phyloP scores from a whole-genome alignment of 2,888 invertebrate genomes.

The Macrophya annulata region DNA sequence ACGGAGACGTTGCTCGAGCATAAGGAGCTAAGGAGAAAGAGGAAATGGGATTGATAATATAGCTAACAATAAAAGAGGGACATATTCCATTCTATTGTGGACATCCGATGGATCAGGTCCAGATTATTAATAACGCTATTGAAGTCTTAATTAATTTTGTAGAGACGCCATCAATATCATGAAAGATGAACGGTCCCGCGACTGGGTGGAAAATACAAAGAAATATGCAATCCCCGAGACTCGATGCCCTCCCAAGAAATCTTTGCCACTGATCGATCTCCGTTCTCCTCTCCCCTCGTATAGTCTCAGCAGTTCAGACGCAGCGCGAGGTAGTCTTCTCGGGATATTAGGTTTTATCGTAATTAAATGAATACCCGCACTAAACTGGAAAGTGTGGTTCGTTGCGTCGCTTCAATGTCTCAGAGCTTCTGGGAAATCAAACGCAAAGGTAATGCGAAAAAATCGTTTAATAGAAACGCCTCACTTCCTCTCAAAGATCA shows the following conservation, averaged over 20 bases:
- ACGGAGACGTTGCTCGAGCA: background rate
- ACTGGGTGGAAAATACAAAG: slow-evolving; percentile 13
- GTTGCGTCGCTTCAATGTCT: slow-evolving; percentile 10
- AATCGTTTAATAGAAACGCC: background rate
- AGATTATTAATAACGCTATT: slow-evolving; percentile 51
- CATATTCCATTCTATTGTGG: slow-evolving; percentile 13
- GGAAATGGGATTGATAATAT: slow-evolving; percentile 12
- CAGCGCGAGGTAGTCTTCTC: slow-evolving; percentile 6
- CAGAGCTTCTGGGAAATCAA: background rate
- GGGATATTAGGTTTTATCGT: slow-evolving; percentile 70
- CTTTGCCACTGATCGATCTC: slow-evolving; percentile 31
- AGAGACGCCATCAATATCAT: slow-evolving; percentile 39
- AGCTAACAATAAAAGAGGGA: background rate
- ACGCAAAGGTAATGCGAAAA: slow-evolving; percentile 31
- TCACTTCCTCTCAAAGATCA: background rate
- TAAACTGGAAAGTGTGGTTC: slow-evolving; percentile 67
- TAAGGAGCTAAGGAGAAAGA: background rate
- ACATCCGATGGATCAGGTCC: slow-evolving; percentile 4
- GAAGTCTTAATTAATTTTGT: slow-evolving; percentile 52
- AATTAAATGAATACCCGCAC: slow-evolving; percentile 71
- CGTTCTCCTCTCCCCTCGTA: background rate
- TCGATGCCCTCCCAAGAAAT: slow-evolving; percentile 32
- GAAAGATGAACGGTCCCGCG: background rate
- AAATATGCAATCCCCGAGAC: slow-evolving; percentile 44
- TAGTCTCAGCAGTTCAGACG: slow-evolving; percentile 23